Percentiles rank a stretch among this genome's conserved stretches.
phyloP scores from a whole-genome alignment of 2,888 invertebrate species.

The Mechanitis messenoides region DNA sequence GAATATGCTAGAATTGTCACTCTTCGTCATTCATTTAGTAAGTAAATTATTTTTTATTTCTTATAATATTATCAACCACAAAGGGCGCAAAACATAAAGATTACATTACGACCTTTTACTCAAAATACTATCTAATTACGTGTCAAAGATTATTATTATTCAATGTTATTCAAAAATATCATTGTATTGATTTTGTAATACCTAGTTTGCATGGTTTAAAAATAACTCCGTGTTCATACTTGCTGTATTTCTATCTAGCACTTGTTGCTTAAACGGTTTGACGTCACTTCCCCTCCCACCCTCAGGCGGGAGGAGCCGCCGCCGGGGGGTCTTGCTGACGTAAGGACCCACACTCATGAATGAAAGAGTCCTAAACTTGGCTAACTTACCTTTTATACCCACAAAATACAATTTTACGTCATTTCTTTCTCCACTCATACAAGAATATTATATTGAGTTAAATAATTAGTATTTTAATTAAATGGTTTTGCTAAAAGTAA shows the following conservation, averaged over 20 bases:
- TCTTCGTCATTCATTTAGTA: too few species aligned
- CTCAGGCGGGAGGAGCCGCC: constrained; percentile 49
- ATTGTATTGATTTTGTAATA: constrained; percentile 13
- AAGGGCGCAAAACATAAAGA: too few species aligned
- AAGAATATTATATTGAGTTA: background rate
- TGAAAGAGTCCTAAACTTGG: constrained; percentile 54
- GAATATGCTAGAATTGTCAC: too few species aligned
- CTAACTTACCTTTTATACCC: constrained; percentile 24
- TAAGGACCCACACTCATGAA: constrained; percentile 67
- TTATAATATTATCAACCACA: too few species aligned
- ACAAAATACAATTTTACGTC: constrained; percentile 25
- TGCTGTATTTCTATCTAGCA: constrained; percentile 55
- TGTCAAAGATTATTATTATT: too few species aligned
- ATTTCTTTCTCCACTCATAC: constrained; percentile 20
- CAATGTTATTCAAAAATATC: too few species aligned
- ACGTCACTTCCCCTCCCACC: constrained; percentile 61
- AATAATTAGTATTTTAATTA: background rate
- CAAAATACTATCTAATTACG: too few species aligned
- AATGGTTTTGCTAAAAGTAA: background rate
- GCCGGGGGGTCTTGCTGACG: constrained; percentile 62
- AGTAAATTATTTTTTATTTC: too few species aligned
- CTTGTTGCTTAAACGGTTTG: constrained; percentile 69
- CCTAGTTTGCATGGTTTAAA: constrained; percentile 53
- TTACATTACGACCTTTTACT: too few species aligned
- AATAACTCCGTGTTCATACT: constrained; percentile 54